A percentile compares a stretch with the other conserved stretches of the same genome.
phyloP scores from a whole-genome alignment of 2,888 invertebrate species.

The Odontocerum albicorne region DNA sequence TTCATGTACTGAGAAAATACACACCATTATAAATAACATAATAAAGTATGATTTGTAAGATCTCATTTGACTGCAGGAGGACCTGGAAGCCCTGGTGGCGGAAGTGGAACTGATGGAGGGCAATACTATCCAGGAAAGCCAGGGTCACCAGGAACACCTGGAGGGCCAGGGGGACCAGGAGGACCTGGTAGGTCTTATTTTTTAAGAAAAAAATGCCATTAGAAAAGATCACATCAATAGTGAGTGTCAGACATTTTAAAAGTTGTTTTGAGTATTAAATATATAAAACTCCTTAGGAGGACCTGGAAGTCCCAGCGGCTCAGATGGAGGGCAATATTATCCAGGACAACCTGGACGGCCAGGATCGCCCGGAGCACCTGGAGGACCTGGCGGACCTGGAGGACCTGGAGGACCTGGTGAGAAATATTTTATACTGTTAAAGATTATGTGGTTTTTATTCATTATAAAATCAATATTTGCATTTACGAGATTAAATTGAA shows the following conservation, averaged over 20 bases:
- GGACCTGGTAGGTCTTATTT: conserved; percentile 42
- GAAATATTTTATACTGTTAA: too few relatives aligned
- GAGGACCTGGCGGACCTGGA: conserved; percentile 20
- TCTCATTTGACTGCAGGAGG: too few relatives aligned
- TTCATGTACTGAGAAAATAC: too few relatives aligned
- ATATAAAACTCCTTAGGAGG: conserved; percentile 15
- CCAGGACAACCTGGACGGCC: conserved; percentile 33
- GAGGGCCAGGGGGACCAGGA: conserved; percentile 39
- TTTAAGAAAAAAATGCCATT: background rate
- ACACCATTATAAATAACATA: too few relatives aligned
- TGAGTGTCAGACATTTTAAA: too few relatives aligned
- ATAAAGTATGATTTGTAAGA: too few relatives aligned
- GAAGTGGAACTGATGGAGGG: conserved; percentile 12
- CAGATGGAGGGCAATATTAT: conserved; percentile 38
- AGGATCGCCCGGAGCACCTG: conserved; percentile 32
- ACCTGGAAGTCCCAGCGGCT: conserved; percentile 35
- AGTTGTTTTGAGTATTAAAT: background rate
- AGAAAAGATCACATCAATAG: background rate
- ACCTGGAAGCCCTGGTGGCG: conserved; percentile 42
- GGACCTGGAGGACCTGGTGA: conserved; percentile 30
- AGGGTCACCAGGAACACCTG: conserved; percentile 40
- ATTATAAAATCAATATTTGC: too few relatives aligned
- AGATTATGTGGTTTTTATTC: too few relatives aligned
- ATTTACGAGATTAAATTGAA: too few relatives aligned
- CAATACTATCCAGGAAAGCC: conserved; percentile 26